Conservation (phyloP, 2,888 invertebrate genomes). For the Phengaris alcon region DNA sequence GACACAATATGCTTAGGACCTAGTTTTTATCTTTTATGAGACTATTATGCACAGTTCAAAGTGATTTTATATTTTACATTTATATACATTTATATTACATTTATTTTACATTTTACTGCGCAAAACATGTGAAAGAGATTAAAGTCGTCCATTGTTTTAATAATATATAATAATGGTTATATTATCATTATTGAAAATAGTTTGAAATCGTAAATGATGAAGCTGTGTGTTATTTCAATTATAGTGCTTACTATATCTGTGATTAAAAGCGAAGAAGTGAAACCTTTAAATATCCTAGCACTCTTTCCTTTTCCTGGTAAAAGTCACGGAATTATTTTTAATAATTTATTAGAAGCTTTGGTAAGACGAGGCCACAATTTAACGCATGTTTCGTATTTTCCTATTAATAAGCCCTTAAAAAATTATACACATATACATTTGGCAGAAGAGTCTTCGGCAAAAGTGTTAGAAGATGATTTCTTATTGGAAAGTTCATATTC, state of each 20-base stretch:
- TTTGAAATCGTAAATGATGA: not conserved
- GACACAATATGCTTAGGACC: no score
- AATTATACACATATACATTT: slow-evolving; percentile 82
- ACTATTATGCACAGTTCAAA: not conserved
- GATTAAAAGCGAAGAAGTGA: slow-evolving; percentile 29
- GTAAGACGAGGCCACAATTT: slow-evolving; percentile 82
- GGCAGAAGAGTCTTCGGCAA: slow-evolving; percentile 40
- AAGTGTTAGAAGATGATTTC: not conserved
- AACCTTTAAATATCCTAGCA: slow-evolving; percentile 76
- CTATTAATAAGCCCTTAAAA: slow-evolving; percentile 59
- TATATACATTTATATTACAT: no score
- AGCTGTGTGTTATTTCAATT: not conserved
- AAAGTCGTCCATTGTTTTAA: not conserved
- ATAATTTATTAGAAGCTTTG: slow-evolving; percentile 78
- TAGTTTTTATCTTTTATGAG: no score
- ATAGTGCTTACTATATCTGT: not conserved
- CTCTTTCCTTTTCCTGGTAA: slow-evolving; percentile 82
- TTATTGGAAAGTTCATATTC: not conserved
- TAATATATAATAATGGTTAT: not conserved
- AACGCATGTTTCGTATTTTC: slow-evolving; percentile 83
- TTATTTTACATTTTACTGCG: no score
- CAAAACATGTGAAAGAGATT: not conserved
- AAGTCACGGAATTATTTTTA: slow-evolving; percentile 84
- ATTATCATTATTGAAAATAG: not conserved
- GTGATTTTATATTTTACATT: not conserved